Percentiles rank a stretch among this genome's conserved stretches.
phyloP scores from a whole-genome alignment of 2,113 vertebrate genomes.

The Tonatia bakeri region DNA sequence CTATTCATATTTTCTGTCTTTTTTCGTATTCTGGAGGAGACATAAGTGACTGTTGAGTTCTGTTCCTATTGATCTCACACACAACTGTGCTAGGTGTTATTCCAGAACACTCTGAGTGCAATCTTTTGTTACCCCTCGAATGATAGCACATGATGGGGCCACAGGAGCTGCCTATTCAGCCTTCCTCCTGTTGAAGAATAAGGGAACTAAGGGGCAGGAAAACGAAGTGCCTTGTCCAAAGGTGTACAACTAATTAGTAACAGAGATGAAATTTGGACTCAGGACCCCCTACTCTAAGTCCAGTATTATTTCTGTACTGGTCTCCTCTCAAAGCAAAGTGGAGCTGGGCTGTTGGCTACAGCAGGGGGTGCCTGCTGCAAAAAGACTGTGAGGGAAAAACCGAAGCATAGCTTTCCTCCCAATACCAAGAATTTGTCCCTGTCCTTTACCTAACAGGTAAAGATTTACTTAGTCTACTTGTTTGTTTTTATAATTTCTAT shows the following conservation, averaged over 20 bases:
- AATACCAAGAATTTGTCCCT: background rate
- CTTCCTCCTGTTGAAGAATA: background rate
- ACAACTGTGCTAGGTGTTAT: background rate
- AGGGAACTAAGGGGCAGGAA: background rate
- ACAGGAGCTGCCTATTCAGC: background rate
- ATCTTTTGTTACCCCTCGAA: background rate
- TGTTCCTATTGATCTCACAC: background rate
- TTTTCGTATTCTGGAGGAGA: background rate
- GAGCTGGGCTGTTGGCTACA: background rate
- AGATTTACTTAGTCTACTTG: background rate
- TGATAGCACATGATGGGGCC: background rate
- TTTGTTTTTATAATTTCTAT: background rate
- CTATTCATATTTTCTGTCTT: background rate
- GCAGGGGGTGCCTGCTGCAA: background rate
- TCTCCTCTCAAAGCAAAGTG: background rate
- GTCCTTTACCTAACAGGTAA: background rate
- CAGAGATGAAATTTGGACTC: background rate
- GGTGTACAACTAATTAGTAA: background rate
- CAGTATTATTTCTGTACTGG: background rate
- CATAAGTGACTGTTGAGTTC: background rate
- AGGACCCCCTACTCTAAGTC: background rate
- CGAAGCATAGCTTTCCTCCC: background rate
- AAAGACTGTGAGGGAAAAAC: background rate
- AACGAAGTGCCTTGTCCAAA: background rate
- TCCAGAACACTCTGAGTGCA: background rate